These are phyloP conservation scores for Oxycera nigricornis DNA, from an alignment of 2,888 invertebrate species.

Conservation along the genomic window DNA sequence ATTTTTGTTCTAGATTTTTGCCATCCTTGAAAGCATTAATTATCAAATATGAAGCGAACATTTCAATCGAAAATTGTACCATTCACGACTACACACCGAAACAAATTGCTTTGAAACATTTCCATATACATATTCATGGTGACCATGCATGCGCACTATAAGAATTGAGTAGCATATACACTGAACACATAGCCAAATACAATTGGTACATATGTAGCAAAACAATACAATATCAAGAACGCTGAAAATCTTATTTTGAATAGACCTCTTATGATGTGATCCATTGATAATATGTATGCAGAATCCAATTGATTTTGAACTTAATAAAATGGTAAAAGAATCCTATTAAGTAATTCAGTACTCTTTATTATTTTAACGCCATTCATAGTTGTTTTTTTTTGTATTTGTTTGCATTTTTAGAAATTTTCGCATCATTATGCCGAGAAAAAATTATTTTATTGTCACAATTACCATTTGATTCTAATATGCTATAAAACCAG, in stretches of 20 bases:
- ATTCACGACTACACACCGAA: too few relatives aligned
- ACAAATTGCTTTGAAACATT: too few relatives aligned
- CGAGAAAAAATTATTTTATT: slow-evolving; percentile 20
- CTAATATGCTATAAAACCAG: background rate
- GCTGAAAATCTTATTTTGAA: background rate
- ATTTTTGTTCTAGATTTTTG: too few relatives aligned
- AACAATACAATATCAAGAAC: background rate
- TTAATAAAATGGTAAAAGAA: background rate
- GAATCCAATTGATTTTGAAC: too few relatives aligned
- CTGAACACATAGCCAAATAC: background rate
- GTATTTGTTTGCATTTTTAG: background rate
- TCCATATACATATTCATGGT: too few relatives aligned
- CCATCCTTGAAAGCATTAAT: too few relatives aligned
- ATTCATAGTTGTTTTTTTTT: background rate
- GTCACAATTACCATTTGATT: slow-evolving; percentile 11
- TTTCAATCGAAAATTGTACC: too few relatives aligned
- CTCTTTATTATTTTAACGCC: background rate
- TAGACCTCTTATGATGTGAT: too few relatives aligned
- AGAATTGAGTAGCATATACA: background rate
- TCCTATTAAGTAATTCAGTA: background rate
- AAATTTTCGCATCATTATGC: background rate
- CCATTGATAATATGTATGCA: too few relatives aligned
- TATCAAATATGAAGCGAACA: too few relatives aligned
- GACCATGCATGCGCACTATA: too few relatives aligned
- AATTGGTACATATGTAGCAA: background rate